Conservation (phyloP, 2,888 invertebrate species). For the Athalia circularis region DNA sequence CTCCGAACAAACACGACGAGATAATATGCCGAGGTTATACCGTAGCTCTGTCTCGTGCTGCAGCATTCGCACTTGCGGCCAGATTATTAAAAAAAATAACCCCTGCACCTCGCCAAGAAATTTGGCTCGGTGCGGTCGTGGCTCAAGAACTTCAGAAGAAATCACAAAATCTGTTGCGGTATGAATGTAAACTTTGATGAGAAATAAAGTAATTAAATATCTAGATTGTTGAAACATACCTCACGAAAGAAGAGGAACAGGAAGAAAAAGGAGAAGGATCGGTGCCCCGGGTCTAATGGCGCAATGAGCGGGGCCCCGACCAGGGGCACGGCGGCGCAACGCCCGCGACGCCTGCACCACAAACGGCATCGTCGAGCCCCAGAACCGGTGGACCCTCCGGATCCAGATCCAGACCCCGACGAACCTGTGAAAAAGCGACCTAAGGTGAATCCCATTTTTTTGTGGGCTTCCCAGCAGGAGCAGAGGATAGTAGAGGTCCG, state of each 20-base stretch:
- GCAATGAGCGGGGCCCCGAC: conserved; percentile 73
- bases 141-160: too few relatives aligned
- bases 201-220: neutral
- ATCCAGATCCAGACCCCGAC: conserved; percentile 64
- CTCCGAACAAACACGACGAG: neutral
- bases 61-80: neutral
- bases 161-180: too few relatives aligned
- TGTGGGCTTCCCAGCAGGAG: conserved; percentile 89
- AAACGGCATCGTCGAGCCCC: conserved; percentile 53
- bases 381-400: conserved; percentile 55
- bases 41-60: conserved; percentile 29
- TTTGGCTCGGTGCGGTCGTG: too few relatives aligned
- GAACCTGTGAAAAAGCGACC: conserved; percentile 77
- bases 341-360: conserved; percentile 67
- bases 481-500: conserved; percentile 88
- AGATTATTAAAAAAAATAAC: too few relatives aligned
- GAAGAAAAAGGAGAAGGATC: conserved; percentile 33
- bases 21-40: conserved; percentile 28
- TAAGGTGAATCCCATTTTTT: conserved; percentile 86
- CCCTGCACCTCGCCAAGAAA: too few relatives aligned
- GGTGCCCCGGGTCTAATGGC: conserved; percentile 68
- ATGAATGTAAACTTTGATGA: neutral
- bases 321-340: conserved; percentile 71
- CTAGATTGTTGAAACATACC: too few relatives aligned
- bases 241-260: neutral